phyloP scores from a whole-genome alignment of 2,113 vertebrate species.

The Nanger granti region DNA sequence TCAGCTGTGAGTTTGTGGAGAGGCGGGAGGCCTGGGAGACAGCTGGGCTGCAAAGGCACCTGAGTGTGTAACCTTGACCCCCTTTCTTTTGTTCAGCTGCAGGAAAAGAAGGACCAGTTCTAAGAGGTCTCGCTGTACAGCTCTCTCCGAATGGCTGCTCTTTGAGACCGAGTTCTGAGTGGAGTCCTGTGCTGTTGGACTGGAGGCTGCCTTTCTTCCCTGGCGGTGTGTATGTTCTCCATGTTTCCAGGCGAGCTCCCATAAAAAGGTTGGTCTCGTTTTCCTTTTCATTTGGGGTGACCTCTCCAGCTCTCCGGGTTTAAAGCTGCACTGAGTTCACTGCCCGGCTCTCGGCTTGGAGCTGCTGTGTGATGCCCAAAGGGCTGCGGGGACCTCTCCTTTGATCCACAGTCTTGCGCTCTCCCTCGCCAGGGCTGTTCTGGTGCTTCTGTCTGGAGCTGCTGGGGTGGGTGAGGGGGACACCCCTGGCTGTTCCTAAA shows the following conservation, averaged over 20 bases:
- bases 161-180: neutral
- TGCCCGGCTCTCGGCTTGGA: neutral
- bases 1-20: neutral
- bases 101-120: neutral
- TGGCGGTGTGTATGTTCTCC: neutral
- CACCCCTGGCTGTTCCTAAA: too few relatives aligned
- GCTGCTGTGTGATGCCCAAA: neutral
- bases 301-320: neutral
- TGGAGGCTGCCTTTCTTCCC: neutral
- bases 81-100: neutral
- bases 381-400: neutral
- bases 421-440: neutral
- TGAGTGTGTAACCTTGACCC: neutral
- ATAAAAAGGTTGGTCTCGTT: neutral
- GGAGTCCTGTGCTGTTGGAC: neutral
- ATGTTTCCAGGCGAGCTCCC: neutral
- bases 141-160: neutral
- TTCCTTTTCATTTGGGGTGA: conserved; percentile 31
- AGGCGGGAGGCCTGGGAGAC: neutral
- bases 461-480: neutral
- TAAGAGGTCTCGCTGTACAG: neutral
- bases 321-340: neutral
- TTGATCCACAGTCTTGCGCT: neutral
- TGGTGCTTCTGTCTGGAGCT: neutral
- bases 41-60: conserved; percentile 16